Evolutionary conservation across 2,797 vertebrate species (phyloP).

Genomic region (Mallotus villosus): DNA sequence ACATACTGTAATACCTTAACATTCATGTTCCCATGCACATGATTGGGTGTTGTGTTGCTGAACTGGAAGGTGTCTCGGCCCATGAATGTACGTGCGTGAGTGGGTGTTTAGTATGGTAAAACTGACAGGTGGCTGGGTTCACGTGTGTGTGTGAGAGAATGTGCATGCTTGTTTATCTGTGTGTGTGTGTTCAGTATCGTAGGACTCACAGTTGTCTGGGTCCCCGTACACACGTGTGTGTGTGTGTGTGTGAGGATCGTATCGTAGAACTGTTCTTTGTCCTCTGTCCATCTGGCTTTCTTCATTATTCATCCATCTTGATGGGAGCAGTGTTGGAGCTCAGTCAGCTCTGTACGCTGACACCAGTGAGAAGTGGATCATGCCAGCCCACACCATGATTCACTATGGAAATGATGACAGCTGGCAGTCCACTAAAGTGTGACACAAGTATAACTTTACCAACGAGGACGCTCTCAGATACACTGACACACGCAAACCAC

Average conservation of each 20-base stretch:
- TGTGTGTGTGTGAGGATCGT: constrained; percentile 4
- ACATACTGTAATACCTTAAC: too few species aligned
- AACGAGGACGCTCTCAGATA: constrained; percentile 8
- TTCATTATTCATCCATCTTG: constrained; percentile 48
- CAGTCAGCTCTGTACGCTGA: constrained; percentile 20
- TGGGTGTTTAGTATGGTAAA: neutral
- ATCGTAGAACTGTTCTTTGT: neutral
- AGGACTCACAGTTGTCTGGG: too few species aligned
- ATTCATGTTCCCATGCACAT: too few species aligned
- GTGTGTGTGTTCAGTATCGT: too few species aligned
- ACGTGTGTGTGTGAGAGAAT: too few species aligned
- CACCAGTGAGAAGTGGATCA: constrained; percentile 30
- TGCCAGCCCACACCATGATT: constrained; percentile 41
- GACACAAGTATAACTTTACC: constrained; percentile 19
- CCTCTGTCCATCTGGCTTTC: constrained; percentile 33
- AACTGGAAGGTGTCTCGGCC: too few species aligned
- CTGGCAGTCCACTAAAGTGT: constrained; percentile 35
- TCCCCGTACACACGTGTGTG: neutral
- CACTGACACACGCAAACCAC: neutral
- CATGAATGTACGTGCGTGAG: neutral
- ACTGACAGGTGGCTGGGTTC: too few species aligned
- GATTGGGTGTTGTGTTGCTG: too few species aligned
- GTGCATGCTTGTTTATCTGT: too few species aligned
- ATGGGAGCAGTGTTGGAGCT: constrained; percentile 51
- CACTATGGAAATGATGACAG: constrained; percentile 42